These are phyloP conservation scores for Mimas tiliae DNA, from an alignment of 2,888 invertebrate species.

Conservation along the genomic window DNA sequence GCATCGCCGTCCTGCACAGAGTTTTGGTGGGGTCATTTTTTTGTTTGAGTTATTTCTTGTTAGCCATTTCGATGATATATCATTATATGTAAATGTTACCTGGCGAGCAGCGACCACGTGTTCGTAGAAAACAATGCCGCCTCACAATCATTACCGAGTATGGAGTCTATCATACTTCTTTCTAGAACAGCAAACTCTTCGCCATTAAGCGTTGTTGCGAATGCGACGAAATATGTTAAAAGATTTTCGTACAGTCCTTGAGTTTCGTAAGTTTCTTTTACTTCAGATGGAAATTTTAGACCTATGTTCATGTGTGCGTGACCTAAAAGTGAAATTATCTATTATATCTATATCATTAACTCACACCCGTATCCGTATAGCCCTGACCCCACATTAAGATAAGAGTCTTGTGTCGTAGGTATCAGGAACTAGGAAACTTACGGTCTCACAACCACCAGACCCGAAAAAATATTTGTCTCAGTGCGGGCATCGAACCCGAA, in stretches of 20 bases:
- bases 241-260: slow-evolving; percentile 60
- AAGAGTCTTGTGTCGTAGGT: too few species aligned
- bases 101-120: slow-evolving; percentile 65
- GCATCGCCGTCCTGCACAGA: too few species aligned
- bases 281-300: slow-evolving; percentile 45
- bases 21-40: too few species aligned
- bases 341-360: too few species aligned
- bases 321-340: slow-evolving; percentile 53
- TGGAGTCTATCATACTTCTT: slow-evolving; percentile 51
- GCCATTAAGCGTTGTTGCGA: slow-evolving; percentile 48
- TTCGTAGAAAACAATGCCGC: slow-evolving; percentile 65
- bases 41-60: too few species aligned
- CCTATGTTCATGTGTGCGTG: slow-evolving; percentile 59
- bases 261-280: slow-evolving; percentile 32
- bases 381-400: too few species aligned
- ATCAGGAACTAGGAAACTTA: too few species aligned
- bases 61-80: too few species aligned
- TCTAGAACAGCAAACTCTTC: slow-evolving; percentile 58
- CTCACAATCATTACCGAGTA: slow-evolving; percentile 56
- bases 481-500: too few species aligned
- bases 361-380: too few species aligned
- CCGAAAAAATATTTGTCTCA: too few species aligned
- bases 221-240: slow-evolving; percentile 49
- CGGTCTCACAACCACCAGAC: too few species aligned
- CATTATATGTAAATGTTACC: slow-evolving; percentile 47